phyloP scores from a whole-genome alignment of 2,113 vertebrate species.

The Chlorocebus sabaeus region DNA sequence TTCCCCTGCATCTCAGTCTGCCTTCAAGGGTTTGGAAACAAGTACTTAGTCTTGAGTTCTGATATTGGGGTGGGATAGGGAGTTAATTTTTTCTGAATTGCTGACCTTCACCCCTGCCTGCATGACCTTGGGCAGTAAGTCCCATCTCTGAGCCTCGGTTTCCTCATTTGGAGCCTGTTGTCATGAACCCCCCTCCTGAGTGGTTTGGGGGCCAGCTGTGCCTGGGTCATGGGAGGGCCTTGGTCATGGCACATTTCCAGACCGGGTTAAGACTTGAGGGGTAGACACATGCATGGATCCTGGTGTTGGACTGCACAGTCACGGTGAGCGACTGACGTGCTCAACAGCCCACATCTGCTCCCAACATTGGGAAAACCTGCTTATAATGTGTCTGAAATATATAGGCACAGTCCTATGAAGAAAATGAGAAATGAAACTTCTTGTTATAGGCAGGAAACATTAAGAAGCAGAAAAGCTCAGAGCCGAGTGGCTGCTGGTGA shows the following conservation, averaged over 20 bases:
- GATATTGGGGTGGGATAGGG: background rate
- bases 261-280: background rate
- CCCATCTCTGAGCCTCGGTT: background rate
- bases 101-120: background rate
- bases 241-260: background rate
- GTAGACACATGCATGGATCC: no score
- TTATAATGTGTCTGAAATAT: background rate
- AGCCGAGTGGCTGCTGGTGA: background rate
- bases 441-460: background rate
- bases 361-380: background rate
- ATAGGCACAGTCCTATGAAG: background rate
- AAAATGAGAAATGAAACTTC: background rate
- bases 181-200: background rate
- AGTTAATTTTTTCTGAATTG: background rate
- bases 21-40: background rate
- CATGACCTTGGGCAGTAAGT: background rate
- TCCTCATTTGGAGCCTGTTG: background rate
- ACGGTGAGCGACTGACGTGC: rapidly evolving
- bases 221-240: background rate
- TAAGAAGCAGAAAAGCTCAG: background rate
- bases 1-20: background rate
- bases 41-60: background rate
- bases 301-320: background rate
- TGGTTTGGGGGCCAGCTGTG: background rate
- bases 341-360: background rate